Conservation (phyloP, 2,113 vertebrate species). For the Oncorhynchus keta region DNA sequence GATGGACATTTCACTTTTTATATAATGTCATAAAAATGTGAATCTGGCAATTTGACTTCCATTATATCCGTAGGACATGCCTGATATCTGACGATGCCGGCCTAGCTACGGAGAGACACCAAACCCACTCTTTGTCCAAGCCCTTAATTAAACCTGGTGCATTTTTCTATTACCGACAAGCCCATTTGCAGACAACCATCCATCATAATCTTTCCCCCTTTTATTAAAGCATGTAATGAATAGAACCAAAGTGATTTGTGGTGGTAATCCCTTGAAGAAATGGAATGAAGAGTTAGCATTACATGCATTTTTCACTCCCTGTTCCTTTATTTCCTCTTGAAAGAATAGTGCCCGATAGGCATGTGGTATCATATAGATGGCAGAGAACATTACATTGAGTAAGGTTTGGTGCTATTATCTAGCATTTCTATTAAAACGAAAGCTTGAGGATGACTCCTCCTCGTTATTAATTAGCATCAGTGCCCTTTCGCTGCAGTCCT, state of each 20-base stretch:
- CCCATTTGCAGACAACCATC: slow-evolving; percentile 76
- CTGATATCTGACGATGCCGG: slow-evolving; percentile 38
- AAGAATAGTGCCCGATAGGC: slow-evolving; percentile 63
- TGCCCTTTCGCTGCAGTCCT: slow-evolving; percentile 63
- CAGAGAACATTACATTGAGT: slow-evolving; percentile 67
- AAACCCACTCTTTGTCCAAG: slow-evolving; percentile 57
- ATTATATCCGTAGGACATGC: slow-evolving; percentile 15
- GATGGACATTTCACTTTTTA: slow-evolving; percentile 8
- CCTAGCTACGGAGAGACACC: slow-evolving; percentile 45
- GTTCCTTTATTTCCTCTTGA: slow-evolving; percentile 49
- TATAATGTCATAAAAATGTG: background rate
- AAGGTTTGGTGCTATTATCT: slow-evolving; percentile 66
- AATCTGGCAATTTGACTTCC: background rate
- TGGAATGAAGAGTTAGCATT: slow-evolving; percentile 67
- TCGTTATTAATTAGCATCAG: slow-evolving; percentile 70
- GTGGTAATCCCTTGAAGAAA: slow-evolving; percentile 65
- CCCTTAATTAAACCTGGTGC: slow-evolving; percentile 70
- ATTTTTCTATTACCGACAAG: slow-evolving; percentile 72
- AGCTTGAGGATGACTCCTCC: slow-evolving; percentile 59
- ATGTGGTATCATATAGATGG: slow-evolving; percentile 58
- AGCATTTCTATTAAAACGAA: slow-evolving; percentile 72
- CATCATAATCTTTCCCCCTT: slow-evolving; percentile 65
- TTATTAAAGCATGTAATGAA: slow-evolving; percentile 67
- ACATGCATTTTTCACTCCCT: slow-evolving; percentile 55
- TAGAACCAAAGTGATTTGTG: slow-evolving; percentile 71